Base-by-base conservation (phyloP, 2,797 vertebrate species). In the Otolemur crassicaudatus region DNA sequence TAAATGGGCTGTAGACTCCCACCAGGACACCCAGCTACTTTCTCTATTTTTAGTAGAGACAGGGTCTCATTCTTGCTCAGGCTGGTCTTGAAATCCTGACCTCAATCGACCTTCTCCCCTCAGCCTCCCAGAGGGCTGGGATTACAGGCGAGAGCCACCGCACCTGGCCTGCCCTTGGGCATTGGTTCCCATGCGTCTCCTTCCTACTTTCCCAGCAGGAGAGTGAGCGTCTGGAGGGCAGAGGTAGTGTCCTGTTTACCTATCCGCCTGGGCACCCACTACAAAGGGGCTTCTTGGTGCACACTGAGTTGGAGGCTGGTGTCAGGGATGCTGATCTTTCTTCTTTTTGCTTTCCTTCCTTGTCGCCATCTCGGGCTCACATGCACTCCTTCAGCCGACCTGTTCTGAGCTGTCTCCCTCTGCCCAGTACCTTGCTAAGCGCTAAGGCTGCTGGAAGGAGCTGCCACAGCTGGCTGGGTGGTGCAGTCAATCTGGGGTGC, bases 151-250 rank as follows among this genome's bases (percentile, higher is more conserved):
- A n/a, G 31, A 69, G 65, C 65, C 65, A 20, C 65, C 17, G 2
- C 29, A 29, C 29, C 23, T 6, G 13, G 12, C 63, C 0, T 1
- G 65, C 13, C n/a, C 12, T 43, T 60, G 53, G 25, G 22, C 34
- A 23, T 56, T 63, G 37, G 13, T 43, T 43, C 5, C 43, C 11
- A 0, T 3, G 31, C 43, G 20, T 87, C 14, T 49, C 31, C 25
- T 4, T 14, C 23, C 0, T 49, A 12, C 1, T 87, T 3, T 63
- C 19, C 1, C 10, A 9, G 49, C 9, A 13, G 29, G 43, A 27
- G 16, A 37, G 20, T 19, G 92, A 76, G 23, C 27, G 10, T 56
- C 5, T n/a, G 2, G 40, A 53, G 31, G 73, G 27, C 10, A 77
- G 72, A 61, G 56, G 40, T 34, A 10, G 58, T 14, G 13, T 72